Evolutionary conservation across 2,797 vertebrate species (phyloP).

Genomic region (Melanitta fusca): DNA sequence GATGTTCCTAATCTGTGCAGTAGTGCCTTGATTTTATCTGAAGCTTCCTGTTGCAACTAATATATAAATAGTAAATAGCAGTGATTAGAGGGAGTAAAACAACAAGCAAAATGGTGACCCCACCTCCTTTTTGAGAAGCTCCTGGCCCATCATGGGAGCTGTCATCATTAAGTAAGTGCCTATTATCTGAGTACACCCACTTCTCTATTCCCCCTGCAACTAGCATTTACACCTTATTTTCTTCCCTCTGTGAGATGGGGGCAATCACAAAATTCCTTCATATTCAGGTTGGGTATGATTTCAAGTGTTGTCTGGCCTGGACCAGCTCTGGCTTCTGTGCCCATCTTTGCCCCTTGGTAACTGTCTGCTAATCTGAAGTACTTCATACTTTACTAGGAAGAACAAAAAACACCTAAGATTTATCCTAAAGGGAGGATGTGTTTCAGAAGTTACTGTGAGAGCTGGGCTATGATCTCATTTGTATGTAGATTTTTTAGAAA

Average conservation of each 20-base stretch:
- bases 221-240: background rate
- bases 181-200: background rate
- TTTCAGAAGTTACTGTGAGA: background rate
- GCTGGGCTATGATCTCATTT: background rate
- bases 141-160: background rate
- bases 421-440: background rate
- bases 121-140: background rate
- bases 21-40: constrained; percentile 1
- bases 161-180: background rate
- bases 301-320: background rate
- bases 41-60: background rate
- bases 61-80: background rate
- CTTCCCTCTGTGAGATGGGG: background rate
- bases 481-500: background rate
- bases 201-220: background rate
- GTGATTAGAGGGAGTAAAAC: background rate
- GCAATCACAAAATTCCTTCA: background rate
- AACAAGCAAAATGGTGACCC: background rate
- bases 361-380: background rate
- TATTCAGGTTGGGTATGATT: background rate
- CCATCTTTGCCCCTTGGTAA: background rate
- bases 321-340: background rate
- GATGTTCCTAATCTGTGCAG: background rate
- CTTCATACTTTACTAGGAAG: background rate
- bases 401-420: background rate